These are phyloP conservation scores for Oceanites oceanicus DNA, from an alignment of 2,113 vertebrate species.

Conservation along the genomic window DNA sequence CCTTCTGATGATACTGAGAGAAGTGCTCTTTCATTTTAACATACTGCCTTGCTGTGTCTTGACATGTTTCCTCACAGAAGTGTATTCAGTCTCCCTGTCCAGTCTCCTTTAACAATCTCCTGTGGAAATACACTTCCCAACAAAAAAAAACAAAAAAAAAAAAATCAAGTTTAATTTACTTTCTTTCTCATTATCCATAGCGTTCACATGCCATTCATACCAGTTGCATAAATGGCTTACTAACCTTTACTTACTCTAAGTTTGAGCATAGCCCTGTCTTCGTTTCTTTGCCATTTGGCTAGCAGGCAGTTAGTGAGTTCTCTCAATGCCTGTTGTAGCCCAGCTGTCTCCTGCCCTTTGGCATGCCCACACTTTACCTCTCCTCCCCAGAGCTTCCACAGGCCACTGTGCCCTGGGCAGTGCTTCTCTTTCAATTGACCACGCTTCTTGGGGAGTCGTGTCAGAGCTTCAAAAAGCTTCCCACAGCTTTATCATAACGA, in stretches of 20 bases:
- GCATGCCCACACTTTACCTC: background rate
- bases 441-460: background rate
- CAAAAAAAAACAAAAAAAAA: background rate
- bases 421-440: slow-evolving; percentile 7
- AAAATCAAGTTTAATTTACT: background rate
- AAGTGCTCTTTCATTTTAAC: background rate
- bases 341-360: slow-evolving; percentile 21
- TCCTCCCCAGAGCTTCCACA: background rate
- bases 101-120: background rate
- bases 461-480: slow-evolving; percentile 50
- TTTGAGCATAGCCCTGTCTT: background rate
- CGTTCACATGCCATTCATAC: background rate
- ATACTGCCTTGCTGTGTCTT: background rate
- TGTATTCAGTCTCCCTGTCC: accelerated
- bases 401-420: background rate
- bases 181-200: background rate
- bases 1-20: background rate
- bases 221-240: background rate
- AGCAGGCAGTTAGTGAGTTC: background rate
- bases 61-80: background rate
- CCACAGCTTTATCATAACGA: background rate
- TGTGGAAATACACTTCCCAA: background rate
- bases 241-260: background rate
- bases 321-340: background rate
- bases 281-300: background rate